Base-by-base conservation (phyloP, 2,888 invertebrate species). In the Erannis defoliaria region DNA sequence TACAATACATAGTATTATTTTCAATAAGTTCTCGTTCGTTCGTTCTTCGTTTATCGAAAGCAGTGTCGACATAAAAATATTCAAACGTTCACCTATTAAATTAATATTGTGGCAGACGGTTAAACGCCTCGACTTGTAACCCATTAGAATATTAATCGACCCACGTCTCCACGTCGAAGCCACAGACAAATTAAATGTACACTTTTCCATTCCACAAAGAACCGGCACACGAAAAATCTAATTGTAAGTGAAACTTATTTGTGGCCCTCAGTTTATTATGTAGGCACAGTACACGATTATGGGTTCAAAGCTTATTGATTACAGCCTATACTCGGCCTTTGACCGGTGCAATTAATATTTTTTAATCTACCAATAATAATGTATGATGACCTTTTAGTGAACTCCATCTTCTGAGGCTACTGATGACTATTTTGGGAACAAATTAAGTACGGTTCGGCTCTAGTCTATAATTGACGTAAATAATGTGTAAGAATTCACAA, bases 231-330 rank as follows among this genome's bases (percentile, higher is more conserved):
- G n/a, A 59, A 59, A 59, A 57, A 48, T 33, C 21, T 62, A 21
- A 55, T 49, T 49, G 49, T 58, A 63, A 67, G 67, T 64, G 64
- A 65, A 69, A 69, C 43, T 58, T 48, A 51, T 53, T 40, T 63
- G 31, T 55, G 42, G 35, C 23, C 16, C n/a, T 49, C 33, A 37
- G 26, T 54, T 45, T 43, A 57, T 57, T 65, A 56, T 40, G 56
- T 37, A 40, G 46, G 54, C 38, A 31, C 40, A 64, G 53, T 51
- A 55, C 45, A 37, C 26, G 31, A 59, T 48, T 60, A 43, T 35
- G 48, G 19, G 40, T 19, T 42, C 49, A 35, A 43, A 21, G 33
- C 18, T 55, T 67, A 64, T 64, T 66, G 64, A 66, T 64, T 62
- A 66, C 57, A 35, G 49, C 40, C 55, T 53, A 59, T 18, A 40